These are phyloP conservation scores for Elachura formosa DNA, from an alignment of 2,113 vertebrate genomes.

Conservation along the genomic window DNA sequence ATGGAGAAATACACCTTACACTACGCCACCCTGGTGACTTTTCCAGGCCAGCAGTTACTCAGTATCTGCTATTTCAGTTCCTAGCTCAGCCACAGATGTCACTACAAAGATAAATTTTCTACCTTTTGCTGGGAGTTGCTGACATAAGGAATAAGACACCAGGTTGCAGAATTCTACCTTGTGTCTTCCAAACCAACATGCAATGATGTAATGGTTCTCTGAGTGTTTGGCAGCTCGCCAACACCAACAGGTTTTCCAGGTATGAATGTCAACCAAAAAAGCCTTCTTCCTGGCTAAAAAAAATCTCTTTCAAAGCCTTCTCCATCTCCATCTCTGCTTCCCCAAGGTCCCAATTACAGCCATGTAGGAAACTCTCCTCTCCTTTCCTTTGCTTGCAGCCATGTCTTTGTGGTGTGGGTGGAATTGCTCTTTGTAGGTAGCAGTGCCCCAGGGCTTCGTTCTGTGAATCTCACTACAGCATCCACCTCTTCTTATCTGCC, in stretches of 20 bases:
- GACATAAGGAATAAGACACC: neutral
- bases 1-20: neutral
- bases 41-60: neutral
- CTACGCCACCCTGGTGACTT: neutral
- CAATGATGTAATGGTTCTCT: neutral
- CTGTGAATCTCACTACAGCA: neutral
- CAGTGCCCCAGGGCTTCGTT: neutral
- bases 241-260: neutral
- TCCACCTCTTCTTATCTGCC: constrained; percentile 26
- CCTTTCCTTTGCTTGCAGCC: neutral
- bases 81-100: neutral
- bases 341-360: neutral
- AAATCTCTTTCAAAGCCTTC: neutral
- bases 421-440: constrained; percentile 13
- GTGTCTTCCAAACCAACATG: neutral
- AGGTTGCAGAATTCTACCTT: neutral
- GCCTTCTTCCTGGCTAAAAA: neutral
- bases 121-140: neutral
- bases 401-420: neutral
- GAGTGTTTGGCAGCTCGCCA: neutral
- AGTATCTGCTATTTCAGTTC: neutral
- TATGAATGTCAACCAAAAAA: neutral
- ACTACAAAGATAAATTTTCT: neutral
- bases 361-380: neutral
- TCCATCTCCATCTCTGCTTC: neutral